Conservation (phyloP, 2,797 vertebrate species). For the Phyllotis vaccarum region DNA sequence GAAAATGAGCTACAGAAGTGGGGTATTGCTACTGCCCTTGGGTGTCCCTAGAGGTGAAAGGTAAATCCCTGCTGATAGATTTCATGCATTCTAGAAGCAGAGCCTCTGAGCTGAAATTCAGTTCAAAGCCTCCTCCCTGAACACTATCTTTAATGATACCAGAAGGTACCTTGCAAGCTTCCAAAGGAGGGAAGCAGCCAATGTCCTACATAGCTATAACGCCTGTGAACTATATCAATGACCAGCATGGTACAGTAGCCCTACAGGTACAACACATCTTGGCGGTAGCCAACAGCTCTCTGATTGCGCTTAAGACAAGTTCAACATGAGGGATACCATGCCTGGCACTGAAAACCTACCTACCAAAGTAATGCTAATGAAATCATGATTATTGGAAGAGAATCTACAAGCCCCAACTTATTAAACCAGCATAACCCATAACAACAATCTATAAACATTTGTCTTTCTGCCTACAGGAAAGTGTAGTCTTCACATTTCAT, state of each 20-base stretch:
- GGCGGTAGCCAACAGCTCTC: not conserved
- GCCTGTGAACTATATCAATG: not conserved
- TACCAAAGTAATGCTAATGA: not conserved
- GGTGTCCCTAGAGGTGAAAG: not conserved
- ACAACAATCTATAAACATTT: not conserved
- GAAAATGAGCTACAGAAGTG: no score
- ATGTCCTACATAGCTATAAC: not conserved
- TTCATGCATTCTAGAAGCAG: not conserved
- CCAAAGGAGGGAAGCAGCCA: not conserved
- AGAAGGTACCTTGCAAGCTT: not conserved
- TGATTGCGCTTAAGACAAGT: not conserved
- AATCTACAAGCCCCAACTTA: not conserved
- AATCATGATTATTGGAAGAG: not conserved
- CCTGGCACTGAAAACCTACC: not conserved
- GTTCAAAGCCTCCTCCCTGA: not conserved
- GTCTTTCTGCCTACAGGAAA: not conserved
- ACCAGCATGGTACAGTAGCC: not conserved
- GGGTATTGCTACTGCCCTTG: not conserved
- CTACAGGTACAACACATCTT: not conserved
- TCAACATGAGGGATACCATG: not conserved
- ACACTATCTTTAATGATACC: no score
- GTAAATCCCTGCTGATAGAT: not conserved
- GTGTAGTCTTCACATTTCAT: not conserved
- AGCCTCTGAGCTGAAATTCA: not conserved
- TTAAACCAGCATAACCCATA: not conserved